Evolutionary conservation across 2,113 vertebrate genomes (phyloP), one percentile per base, ranked within the genome.

Genomic region (Nibea coibor): DNA sequence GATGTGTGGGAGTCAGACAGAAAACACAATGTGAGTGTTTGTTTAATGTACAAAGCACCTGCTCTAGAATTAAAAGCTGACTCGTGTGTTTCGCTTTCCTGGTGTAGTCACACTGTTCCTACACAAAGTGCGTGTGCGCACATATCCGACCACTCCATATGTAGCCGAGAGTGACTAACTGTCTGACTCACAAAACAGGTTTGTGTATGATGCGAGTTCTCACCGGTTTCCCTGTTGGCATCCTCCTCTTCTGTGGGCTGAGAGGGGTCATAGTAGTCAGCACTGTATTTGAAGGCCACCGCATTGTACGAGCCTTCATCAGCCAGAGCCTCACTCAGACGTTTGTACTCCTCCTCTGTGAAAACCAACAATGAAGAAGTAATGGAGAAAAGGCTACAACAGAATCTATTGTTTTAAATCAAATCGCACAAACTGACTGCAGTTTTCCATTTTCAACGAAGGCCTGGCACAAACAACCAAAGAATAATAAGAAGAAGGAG

Each of bases 341-440:
- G 96, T 90, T 98, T 99, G 90, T 99, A 99, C 95, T 99, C 98
- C 93, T 99, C 98, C 96, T 99, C 98, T 99, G 97, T 31, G 8
- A 45, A 43, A 78, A 16, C 79, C 14, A 78, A 65, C 5, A 65
- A 31, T 31, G 39, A 24, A 53, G 4, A 77, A 19, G 61, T 19
- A 31, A 66, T 0, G 43, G 14, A 78, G 15, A 42, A 24, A 20
- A 14, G 22, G 9, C 5, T 48, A 72, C 47, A 35, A 12, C n/a
- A 14, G 1, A 15, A 5, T 15, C 1, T 1, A 58, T 57, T 1
- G 16, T 48, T 50, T 47, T 3, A 24, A 45, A 70, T 59, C 45
- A 59, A 50, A 24, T 0, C 26, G 47, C 24, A 66, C 35, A 65
- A 42, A 42, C 6, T 53, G 16, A 28, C 17, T 19, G 22, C 3